Base-by-base conservation (phyloP, 2,113 vertebrate genomes). In the Lophotis ruficrista region DNA sequence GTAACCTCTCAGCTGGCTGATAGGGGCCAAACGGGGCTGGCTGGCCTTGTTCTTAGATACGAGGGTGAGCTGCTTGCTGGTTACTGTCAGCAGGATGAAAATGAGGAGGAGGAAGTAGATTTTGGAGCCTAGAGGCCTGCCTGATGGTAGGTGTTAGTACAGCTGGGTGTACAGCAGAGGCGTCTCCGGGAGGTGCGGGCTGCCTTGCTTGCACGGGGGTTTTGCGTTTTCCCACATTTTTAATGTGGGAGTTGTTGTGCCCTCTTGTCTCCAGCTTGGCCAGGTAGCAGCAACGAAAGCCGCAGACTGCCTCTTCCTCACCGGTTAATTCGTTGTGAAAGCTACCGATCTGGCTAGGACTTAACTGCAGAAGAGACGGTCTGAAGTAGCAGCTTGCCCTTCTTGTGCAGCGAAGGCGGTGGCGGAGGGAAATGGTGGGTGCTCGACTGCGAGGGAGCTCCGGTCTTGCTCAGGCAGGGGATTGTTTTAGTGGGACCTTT, bases 31-130 rank as follows among this genome's bases (percentile, higher is more conserved):
- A 24, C 9, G 1, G 38, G 53, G 47, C 64, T 80, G 28, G 11
- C 30, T 41, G 43, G 79, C 25, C 68, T 19, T 38, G 24, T 38
- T 56, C 30, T 35, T 21, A 6, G 20, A 3, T 37, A 4, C 1
- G 28, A 9, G 73, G n/a, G 27, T 11, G 58, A 48, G n/a, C 23
- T 30, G 5, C 6, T 20, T 48, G 22, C 35, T 53, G 38, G 12
- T 43, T 37, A 5, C 65, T 33, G 31, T n/a, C 0, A 0, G 64
- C 4, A 4, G 50, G 54, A 5, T 62, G 30, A 17, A 45, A 25
- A 12, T 4, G 14, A 78, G 21, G 53, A 38, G 68, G 31, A 62
- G 56, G 50, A 56, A 30, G 7, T 7, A 50, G 37, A 8, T 53
- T 47, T 69, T 35, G 56, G 64, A 41, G 43, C 30, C 17, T 17